phyloP scores from a whole-genome alignment of 2,888 invertebrate species.

The Synanthedon myopaeformis region DNA sequence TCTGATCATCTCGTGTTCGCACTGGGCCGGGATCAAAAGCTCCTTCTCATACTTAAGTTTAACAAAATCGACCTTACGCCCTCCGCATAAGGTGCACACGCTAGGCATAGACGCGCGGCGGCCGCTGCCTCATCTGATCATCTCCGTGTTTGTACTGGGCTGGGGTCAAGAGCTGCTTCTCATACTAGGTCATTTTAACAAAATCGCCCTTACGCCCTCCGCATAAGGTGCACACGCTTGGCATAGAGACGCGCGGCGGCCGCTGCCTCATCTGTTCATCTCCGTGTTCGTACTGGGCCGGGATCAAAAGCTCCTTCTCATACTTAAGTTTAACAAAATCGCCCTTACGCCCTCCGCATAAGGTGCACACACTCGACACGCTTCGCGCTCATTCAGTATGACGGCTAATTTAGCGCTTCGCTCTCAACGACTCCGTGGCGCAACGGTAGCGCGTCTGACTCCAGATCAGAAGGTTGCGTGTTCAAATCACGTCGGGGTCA shows the following conservation, averaged over 20 bases:
- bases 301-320: slow-evolving; percentile 94
- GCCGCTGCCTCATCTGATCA: slow-evolving; percentile 96
- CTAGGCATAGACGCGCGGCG: slow-evolving; percentile 96
- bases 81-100: slow-evolving; percentile 51
- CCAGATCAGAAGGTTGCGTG: slow-evolving; percentile 98
- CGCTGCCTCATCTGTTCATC: slow-evolving; percentile 96
- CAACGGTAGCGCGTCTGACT: slow-evolving; percentile 98
- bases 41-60: slow-evolving; percentile 82
- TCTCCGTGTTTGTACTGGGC: slow-evolving; percentile 98
- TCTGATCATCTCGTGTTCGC: slow-evolving; percentile 99
- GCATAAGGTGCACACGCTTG: slow-evolving; percentile 71
- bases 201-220: slow-evolving; percentile 6
- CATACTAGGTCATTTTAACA: slow-evolving; percentile 73
- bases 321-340: slow-evolving; percentile 59
- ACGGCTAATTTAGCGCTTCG: no score
- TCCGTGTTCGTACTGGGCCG: slow-evolving; percentile 98
- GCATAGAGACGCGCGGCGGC: slow-evolving; percentile 95
- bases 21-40: slow-evolving; percentile 95
- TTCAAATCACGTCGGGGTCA: slow-evolving; percentile 98
- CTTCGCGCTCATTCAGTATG: no score
- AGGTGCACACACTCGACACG: no score
- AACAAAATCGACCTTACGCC: slow-evolving; percentile 6
- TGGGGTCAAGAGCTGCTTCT: slow-evolving; percentile 95
- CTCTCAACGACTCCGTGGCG: slow-evolving; percentile 81
- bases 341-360: no score